phyloP scores from a whole-genome alignment of 2,113 vertebrate genomes.

The Cavia aperea region DNA sequence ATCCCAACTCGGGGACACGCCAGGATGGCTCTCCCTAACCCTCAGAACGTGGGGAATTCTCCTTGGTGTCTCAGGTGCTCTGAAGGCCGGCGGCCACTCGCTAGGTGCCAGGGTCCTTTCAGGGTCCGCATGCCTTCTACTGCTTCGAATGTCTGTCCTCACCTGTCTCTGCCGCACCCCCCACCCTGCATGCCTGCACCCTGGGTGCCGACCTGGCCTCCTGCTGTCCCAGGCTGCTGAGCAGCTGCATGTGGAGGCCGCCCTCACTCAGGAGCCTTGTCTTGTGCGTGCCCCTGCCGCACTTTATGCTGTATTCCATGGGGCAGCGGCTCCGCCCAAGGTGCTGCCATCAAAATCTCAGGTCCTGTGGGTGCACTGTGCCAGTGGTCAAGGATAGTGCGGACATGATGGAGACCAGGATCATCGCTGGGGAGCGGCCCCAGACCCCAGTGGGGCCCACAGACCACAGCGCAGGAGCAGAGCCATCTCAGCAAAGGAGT shows the following conservation, averaged over 20 bases:
- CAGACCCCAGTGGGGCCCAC: neutral
- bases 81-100: no score
- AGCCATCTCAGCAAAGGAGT: neutral
- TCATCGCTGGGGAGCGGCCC: neutral
- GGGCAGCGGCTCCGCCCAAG: neutral
- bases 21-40: neutral
- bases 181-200: no score
- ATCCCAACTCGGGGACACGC: no score
- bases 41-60: neutral
- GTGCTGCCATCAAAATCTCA: neutral
- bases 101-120: neutral
- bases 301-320: neutral
- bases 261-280: neutral
- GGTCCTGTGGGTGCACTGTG: neutral
- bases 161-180: neutral
- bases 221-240: neutral
- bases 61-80: no score
- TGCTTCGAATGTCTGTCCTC: neutral
- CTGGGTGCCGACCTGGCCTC: neutral
- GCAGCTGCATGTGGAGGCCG: no score
- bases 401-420: no score
- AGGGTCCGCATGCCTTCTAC: neutral
- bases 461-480: neutral
- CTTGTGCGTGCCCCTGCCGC: neutral
- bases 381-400: neutral